A percentile compares a stretch with the other conserved stretches of the same genome.
Conservation (phyloP, 1,140 invertebrate species). For the Drosophila repletoides region DNA sequence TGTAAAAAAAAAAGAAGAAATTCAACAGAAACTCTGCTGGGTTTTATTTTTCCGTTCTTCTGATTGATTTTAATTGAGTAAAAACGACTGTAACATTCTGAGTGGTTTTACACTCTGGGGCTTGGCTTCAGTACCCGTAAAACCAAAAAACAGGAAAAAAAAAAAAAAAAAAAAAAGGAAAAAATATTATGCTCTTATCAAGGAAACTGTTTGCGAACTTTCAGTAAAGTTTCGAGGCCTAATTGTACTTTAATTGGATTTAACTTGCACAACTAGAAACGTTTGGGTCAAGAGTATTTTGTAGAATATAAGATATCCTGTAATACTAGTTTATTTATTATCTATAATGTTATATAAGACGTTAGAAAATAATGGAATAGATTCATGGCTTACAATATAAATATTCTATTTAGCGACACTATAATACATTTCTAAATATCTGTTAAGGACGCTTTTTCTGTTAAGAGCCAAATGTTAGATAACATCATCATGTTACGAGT, state of each 20-base stretch:
- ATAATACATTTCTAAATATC: too few species aligned
- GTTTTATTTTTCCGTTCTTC: background rate
- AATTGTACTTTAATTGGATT: slow-evolving; percentile 29
- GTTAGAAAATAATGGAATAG: too few species aligned
- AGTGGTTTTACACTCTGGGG: background rate
- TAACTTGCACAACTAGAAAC: background rate
- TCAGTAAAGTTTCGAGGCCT: slow-evolving; percentile 11
- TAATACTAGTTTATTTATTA: too few species aligned
- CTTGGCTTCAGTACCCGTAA: background rate
- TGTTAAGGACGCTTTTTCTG: too few species aligned
- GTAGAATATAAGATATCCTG: background rate
- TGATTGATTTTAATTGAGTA: slow-evolving; percentile 13
- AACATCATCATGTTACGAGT: too few species aligned
- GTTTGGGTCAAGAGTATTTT: background rate
- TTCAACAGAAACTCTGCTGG: background rate
- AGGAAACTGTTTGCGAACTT: background rate
- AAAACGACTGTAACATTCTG: background rate
- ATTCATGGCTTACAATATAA: too few species aligned
- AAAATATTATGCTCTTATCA: slow-evolving; percentile 6
- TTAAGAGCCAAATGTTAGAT: too few species aligned
- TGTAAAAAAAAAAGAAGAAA: background rate
- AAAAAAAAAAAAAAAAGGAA: background rate
- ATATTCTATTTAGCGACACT: too few species aligned
- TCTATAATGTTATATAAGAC: too few species aligned
- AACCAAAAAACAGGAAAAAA: too few species aligned